Conservation (phyloP, 2,888 invertebrate genomes). For the Drosophila paranaensis region DNA sequence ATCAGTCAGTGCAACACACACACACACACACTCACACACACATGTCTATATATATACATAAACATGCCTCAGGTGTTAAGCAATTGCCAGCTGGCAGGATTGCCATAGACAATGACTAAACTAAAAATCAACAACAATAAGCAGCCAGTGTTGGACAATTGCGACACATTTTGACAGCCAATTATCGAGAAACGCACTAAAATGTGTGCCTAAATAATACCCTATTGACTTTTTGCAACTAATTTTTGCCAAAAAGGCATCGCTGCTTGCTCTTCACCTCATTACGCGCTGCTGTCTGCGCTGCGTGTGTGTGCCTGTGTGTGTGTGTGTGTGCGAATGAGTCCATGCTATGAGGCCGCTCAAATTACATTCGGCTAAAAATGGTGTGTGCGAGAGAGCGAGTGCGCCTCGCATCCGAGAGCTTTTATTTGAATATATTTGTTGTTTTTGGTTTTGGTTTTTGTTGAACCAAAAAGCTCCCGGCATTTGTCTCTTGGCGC, state of each 20-base stretch:
- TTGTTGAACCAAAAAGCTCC: constrained; percentile 33
- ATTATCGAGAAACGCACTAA: constrained; percentile 29
- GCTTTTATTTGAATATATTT: constrained; percentile 34
- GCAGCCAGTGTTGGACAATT: constrained; percentile 17
- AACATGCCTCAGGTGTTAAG: constrained; percentile 33
- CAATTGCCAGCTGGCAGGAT: constrained; percentile 59
- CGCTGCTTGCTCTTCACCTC: constrained; percentile 44
- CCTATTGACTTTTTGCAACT: constrained; percentile 38
- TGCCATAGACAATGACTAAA: constrained; percentile 54
- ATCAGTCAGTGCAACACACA: constrained; percentile 41
- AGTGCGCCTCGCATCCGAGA: constrained; percentile 56
- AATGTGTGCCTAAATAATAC: constrained; percentile 6
- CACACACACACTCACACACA: constrained; percentile 10
- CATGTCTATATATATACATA: constrained; percentile 1
- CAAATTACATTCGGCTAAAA: constrained; percentile 85
- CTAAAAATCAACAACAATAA: constrained; percentile 22
- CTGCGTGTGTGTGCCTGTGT: neutral
- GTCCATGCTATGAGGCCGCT: constrained; percentile 80
- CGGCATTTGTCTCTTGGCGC: constrained; percentile 56
- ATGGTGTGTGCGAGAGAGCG: constrained; percentile 80
- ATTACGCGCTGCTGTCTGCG: constrained; percentile 22
- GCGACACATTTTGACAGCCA: constrained; percentile 28
- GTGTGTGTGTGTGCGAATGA: constrained; percentile 67
- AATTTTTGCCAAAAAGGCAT: constrained; percentile 43
- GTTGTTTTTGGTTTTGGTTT: constrained; percentile 1